phyloP scores from a whole-genome alignment of 2,113 vertebrate genomes.

The Pycnonotus jocosus region DNA sequence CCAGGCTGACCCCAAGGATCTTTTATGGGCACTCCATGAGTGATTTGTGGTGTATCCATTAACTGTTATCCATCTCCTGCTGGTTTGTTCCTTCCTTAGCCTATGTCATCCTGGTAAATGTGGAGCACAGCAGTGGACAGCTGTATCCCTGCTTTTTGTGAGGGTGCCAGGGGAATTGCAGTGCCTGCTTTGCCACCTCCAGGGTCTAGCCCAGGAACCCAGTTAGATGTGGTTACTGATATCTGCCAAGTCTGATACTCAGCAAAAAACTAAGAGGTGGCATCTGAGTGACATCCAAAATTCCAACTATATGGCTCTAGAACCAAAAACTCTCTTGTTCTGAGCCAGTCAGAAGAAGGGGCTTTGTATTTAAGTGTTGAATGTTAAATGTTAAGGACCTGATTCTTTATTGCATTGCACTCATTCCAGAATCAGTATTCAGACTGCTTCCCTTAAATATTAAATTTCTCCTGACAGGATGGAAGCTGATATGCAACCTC shows the following conservation, averaged over 20 bases:
- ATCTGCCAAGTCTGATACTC: neutral
- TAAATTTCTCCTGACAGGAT: conserved; percentile 7
- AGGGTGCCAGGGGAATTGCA: neutral
- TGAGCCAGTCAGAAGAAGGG: neutral
- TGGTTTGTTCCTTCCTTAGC: neutral
- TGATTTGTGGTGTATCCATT: fast-evolving
- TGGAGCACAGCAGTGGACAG: neutral
- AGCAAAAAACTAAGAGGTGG: neutral
- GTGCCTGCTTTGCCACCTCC: neutral
- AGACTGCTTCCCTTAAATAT: neutral
- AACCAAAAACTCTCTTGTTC: neutral
- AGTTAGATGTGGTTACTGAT: neutral
- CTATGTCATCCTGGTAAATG: no score
- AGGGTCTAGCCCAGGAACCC: neutral
- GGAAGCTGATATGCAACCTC: neutral
- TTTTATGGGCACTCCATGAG: neutral
- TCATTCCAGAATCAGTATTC: neutral
- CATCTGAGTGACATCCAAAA: neutral
- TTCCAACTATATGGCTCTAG: neutral
- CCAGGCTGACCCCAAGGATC: neutral
- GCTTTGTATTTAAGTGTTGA: neutral
- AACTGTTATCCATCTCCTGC: neutral
- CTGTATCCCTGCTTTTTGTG: neutral
- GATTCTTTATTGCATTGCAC: neutral
- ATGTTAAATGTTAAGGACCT: neutral